phyloP scores from a whole-genome alignment of 2,797 vertebrate species.

The Triplophysa bombifrons region DNA sequence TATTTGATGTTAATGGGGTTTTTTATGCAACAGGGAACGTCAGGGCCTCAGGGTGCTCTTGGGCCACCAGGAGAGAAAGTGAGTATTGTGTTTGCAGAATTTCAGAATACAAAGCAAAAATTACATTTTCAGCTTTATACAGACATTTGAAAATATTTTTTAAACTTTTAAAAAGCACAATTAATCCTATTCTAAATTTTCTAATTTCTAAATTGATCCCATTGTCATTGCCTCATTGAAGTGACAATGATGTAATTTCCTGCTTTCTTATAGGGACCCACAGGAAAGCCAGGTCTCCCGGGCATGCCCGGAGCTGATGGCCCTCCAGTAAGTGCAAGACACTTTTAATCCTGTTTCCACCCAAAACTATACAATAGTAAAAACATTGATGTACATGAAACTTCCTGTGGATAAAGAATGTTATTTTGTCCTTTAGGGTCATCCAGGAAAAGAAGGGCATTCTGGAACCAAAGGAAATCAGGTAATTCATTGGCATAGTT shows the following conservation, averaged over 20 bases:
- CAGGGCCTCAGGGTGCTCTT: constrained; percentile 85
- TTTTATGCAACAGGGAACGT: constrained; percentile 76
- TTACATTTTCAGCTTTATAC: neutral
- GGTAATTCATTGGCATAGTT: constrained; percentile 64
- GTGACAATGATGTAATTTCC: neutral
- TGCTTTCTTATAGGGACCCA: constrained; percentile 79
- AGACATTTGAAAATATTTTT: neutral
- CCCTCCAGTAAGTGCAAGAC: constrained; percentile 80
- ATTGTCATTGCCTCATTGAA: too few species aligned
- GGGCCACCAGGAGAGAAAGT: constrained; percentile 91
- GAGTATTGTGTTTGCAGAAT: constrained; percentile 46
- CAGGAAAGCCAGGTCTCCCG: constrained; percentile 89
- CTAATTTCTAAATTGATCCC: too few species aligned
- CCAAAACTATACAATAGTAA: too few species aligned
- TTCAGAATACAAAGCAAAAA: neutral
- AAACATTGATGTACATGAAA: neutral
- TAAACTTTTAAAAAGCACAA: neutral
- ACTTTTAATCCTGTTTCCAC: neutral
- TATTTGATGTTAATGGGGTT: neutral
- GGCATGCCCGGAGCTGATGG: constrained; percentile 92
- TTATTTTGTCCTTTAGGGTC: constrained; percentile 74
- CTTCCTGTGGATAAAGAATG: neutral
- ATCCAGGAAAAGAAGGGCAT: constrained; percentile 91
- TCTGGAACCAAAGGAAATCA: constrained; percentile 89
- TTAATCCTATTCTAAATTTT: neutral